Conservation (phyloP, 2,113 vertebrate genomes). For the Ailurus styani region DNA sequence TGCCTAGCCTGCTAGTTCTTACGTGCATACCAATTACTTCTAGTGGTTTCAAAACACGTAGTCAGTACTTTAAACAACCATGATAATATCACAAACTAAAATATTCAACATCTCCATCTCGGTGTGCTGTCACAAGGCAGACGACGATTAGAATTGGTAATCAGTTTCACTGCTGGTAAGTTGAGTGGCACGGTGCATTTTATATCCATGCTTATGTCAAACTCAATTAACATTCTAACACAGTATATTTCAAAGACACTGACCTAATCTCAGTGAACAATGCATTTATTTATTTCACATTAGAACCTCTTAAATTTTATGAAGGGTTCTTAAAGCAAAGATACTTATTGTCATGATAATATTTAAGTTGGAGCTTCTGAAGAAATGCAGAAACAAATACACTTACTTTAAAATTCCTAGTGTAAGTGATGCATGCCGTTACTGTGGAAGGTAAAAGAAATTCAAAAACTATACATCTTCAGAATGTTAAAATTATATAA, state of each 20-base stretch:
- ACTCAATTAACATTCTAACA: constrained; percentile 88
- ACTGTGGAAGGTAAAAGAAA: neutral
- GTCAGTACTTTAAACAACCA: constrained; percentile 88
- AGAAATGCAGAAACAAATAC: constrained; percentile 18
- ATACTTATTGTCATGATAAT: constrained; percentile 65
- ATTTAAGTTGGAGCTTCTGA: constrained; percentile 42
- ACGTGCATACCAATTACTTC: constrained; percentile 89
- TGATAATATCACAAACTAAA: constrained; percentile 87
- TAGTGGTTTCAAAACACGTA: constrained; percentile 87
- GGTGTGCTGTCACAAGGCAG: constrained; percentile 84
- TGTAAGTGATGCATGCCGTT: neutral
- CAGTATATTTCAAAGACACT: constrained; percentile 80
- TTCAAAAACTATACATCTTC: neutral
- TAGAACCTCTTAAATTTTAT: constrained; percentile 70
- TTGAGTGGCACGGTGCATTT: constrained; percentile 85
- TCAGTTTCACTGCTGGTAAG: constrained; percentile 85
- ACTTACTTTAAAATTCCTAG: constrained; percentile 41
- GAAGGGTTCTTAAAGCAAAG: constrained; percentile 67
- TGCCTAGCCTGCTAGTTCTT: constrained; percentile 82
- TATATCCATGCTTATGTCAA: constrained; percentile 86
- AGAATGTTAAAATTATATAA: constrained; percentile 50
- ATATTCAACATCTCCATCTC: constrained; percentile 88
- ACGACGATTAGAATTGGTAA: constrained; percentile 88
- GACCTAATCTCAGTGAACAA: constrained; percentile 80
- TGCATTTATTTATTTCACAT: constrained; percentile 76